A percentile compares a stretch with the other conserved stretches of the same genome.
These are phyloP conservation scores for Trachelus stipa DNA, from an alignment of 2,888 invertebrate genomes.

Conservation along the genomic window DNA sequence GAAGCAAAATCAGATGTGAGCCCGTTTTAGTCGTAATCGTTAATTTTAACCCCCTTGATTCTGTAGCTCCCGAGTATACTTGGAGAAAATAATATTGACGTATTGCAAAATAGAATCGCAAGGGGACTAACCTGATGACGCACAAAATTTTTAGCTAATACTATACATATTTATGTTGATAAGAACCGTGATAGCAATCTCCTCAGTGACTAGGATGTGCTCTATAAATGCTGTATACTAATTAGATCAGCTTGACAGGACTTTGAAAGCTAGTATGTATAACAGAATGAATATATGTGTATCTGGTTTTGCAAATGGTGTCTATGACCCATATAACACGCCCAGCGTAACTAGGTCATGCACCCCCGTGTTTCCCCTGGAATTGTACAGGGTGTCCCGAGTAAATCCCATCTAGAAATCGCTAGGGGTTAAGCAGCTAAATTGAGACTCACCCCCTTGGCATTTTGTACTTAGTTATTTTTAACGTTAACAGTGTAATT, in stretches of 20 bases:
- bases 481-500: not conserved
- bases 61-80: no score
- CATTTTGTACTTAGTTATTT: not conserved
- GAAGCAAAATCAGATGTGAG: no score
- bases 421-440: not conserved
- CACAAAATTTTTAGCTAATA: not conserved
- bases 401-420: not conserved
- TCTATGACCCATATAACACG: slow-evolving; percentile 64
- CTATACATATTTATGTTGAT: not conserved
- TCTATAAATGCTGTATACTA: not conserved
- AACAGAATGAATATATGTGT: not conserved
- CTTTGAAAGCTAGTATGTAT: not conserved
- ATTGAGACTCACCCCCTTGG: not conserved
- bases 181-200: not conserved
- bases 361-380: slow-evolving; percentile 59
- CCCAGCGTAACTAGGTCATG: slow-evolving; percentile 63
- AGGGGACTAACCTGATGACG: not conserved
- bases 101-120: no score
- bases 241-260: not conserved
- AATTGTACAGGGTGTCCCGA: slow-evolving; percentile 60
- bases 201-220: not conserved
- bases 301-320: slow-evolving; percentile 46
- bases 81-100: no score
- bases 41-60: not conserved
- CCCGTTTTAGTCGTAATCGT: not conserved